Percentiles rank a stretch among this genome's conserved stretches.
Conservation (phyloP, 2,888 invertebrate genomes). For the Cyclophora albipunctata region DNA sequence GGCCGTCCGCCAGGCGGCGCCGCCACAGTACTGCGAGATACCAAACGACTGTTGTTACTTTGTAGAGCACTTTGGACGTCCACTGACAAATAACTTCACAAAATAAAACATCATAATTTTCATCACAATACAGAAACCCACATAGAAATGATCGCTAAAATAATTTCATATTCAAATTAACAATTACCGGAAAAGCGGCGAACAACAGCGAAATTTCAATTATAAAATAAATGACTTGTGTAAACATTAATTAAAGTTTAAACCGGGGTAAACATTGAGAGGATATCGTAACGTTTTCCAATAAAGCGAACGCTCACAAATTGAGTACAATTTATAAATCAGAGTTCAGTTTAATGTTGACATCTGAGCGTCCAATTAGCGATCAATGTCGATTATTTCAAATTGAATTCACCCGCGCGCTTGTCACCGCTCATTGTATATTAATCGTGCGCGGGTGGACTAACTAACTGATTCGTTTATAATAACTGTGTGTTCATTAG, state of each 20-base stretch:
- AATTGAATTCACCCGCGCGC: not conserved
- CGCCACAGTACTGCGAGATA: not conserved
- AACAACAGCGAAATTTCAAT: no score
- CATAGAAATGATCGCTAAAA: not conserved
- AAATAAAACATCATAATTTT: not conserved
- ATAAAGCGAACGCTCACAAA: not conserved
- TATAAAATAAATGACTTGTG: no score
- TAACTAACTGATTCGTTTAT: no score
- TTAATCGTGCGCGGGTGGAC: not conserved
- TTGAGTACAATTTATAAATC: constrained; percentile 2
- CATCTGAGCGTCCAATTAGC: not conserved
- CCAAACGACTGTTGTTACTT: not conserved
- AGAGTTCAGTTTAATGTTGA: not conserved
- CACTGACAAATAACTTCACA: not conserved
- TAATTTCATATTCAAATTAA: not conserved
- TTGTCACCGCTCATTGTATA: not conserved
- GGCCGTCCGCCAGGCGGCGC: constrained; percentile 15
- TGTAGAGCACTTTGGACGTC: not conserved
- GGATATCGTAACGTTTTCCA: not conserved
- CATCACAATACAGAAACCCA: not conserved
- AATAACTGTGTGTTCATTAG: no score
- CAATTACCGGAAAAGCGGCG: no score
- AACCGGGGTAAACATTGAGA: no score
- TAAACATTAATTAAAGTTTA: no score
- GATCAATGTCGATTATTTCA: not conserved